These are phyloP conservation scores for Drosophila subobscura DNA, from an alignment of 1,140 invertebrate species.

Conservation along the genomic window DNA sequence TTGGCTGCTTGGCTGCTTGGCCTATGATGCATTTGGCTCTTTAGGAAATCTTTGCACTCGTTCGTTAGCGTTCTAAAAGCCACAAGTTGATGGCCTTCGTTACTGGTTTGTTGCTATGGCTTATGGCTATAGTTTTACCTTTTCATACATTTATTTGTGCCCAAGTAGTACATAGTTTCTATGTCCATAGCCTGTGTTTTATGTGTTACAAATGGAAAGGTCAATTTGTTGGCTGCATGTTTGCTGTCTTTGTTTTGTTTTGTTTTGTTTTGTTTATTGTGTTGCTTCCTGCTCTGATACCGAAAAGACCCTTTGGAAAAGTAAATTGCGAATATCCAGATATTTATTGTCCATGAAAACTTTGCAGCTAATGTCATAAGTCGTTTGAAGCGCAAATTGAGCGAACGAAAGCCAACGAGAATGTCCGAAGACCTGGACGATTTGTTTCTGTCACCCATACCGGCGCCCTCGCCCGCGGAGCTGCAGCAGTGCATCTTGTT, in stretches of 20 bases:
- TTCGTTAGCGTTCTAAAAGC: conserved; percentile 67
- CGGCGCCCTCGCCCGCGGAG: conserved; percentile 62
- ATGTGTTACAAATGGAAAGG: conserved; percentile 63
- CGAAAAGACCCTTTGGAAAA: neutral
- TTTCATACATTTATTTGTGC: conserved; percentile 13
- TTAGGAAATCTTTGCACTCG: conserved; percentile 59
- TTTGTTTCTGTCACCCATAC: conserved; percentile 70
- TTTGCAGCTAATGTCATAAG: conserved; percentile 76
- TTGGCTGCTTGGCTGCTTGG: conserved; percentile 44
- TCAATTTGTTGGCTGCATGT: conserved; percentile 39
- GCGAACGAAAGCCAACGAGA: conserved; percentile 26
- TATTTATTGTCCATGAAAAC: conserved; percentile 32
- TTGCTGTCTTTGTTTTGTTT: conserved; percentile 13
- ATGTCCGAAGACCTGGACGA: conserved; percentile 78
- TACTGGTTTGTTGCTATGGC: conserved; percentile 67
- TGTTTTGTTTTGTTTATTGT: conserved; percentile 10
- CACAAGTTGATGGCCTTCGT: conserved; percentile 75
- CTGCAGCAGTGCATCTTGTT: conserved; percentile 75
- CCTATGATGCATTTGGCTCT: conserved; percentile 68
- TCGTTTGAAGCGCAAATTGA: conserved; percentile 60
- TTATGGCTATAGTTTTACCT: conserved; percentile 31
- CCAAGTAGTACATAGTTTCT: conserved; percentile 5
- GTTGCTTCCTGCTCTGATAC: conserved; percentile 32
- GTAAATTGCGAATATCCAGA: conserved; percentile 25
- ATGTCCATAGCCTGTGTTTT: conserved; percentile 5